A percentile compares a stretch with the other conserved stretches of the same genome.
phyloP scores from a whole-genome alignment of 2,888 invertebrate genomes.

The Thereva nobilitata region DNA sequence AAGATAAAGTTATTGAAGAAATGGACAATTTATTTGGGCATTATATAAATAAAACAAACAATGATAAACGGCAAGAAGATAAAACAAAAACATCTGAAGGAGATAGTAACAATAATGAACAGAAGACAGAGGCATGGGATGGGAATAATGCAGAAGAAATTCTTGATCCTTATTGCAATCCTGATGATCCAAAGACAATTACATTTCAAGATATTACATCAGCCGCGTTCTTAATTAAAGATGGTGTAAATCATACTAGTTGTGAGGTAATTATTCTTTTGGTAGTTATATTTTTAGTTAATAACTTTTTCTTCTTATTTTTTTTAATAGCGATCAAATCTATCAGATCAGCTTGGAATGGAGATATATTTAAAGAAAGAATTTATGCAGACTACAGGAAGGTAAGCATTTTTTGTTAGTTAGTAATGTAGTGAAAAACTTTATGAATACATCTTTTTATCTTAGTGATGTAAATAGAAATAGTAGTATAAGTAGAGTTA shows the following conservation, averaged over 20 bases:
- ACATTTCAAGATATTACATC: constrained; percentile 86
- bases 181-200: constrained; percentile 70
- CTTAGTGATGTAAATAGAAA: too few relatives aligned
- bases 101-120: background rate
- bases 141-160: background rate
- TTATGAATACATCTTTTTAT: too few relatives aligned
- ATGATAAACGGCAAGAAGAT: too few relatives aligned
- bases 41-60: too few relatives aligned
- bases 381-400: constrained; percentile 91
- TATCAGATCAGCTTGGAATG: constrained; percentile 78
- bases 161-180: constrained; percentile 65
- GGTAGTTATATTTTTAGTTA: background rate
- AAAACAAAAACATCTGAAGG: too few relatives aligned
- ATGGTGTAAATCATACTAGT: constrained; percentile 58
- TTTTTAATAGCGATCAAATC: constrained; percentile 73
- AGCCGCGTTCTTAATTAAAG: constrained; percentile 85
- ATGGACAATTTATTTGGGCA: too few relatives aligned
- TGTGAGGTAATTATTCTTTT: background rate
- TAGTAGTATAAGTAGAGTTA: too few relatives aligned
- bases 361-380: constrained; percentile 93
- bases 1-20: too few relatives aligned
- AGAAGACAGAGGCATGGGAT: background rate
- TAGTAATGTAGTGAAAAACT: too few relatives aligned
- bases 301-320: background rate
- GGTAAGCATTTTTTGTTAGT: constrained; percentile 61